These are phyloP conservation scores for Xiphophorus maculatus DNA, from an alignment of 2,113 vertebrate species.

Conservation along the genomic window DNA sequence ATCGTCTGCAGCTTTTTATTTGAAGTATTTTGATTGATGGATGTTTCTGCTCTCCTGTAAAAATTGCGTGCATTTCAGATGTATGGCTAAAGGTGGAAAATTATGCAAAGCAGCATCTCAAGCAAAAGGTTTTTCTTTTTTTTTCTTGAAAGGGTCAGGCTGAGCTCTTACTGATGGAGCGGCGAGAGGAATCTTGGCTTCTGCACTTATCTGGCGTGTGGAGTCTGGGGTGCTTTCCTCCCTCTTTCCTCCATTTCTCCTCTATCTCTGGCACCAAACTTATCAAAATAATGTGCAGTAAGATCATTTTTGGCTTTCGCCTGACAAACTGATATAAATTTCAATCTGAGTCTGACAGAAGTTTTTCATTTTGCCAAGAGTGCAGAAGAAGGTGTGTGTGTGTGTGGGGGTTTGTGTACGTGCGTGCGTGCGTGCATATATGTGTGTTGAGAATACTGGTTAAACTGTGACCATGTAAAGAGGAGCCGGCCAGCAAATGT, in stretches of 20 bases:
- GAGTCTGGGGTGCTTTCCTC: conserved; percentile 76
- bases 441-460: conserved; percentile 51
- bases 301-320: conserved; percentile 80
- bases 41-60: conserved; percentile 56
- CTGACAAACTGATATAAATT: conserved; percentile 85
- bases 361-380: conserved; percentile 82
- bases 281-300: conserved; percentile 83
- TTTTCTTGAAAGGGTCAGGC: conserved; percentile 66
- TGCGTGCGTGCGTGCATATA: conserved; percentile 25
- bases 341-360: conserved; percentile 81
- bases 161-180: conserved; percentile 71
- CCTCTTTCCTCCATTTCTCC: conserved; percentile 76
- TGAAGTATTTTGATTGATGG: conserved; percentile 38
- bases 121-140: conserved; percentile 33
- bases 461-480: conserved; percentile 54
- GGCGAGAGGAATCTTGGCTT: conserved; percentile 77
- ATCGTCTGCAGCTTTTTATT: conserved; percentile 48
- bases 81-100: conserved; percentile 45
- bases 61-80: conserved; percentile 49
- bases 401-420: conserved; percentile 10
- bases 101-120: conserved; percentile 69
- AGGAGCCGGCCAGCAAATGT: conserved; percentile 45
- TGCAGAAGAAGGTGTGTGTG: conserved; percentile 68
- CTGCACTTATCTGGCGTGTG: conserved; percentile 78
- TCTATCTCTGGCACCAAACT: conserved; percentile 83